A percentile compares a stretch with the other conserved stretches of the same genome.
Conservation (phyloP, 2,113 vertebrate genomes). For the Hipposideros armiger region DNA sequence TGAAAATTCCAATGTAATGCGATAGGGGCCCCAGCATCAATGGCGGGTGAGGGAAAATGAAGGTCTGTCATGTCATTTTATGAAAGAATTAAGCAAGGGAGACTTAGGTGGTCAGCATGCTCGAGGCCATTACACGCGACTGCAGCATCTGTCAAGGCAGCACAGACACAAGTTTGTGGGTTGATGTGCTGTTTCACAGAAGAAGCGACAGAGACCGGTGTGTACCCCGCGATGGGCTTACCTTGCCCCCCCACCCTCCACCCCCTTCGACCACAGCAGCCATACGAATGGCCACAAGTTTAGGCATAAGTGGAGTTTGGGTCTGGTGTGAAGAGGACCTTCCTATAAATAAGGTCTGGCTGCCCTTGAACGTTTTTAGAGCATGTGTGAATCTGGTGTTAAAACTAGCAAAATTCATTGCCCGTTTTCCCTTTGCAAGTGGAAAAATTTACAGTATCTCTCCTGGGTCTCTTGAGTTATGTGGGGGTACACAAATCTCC, state of each 20-base stretch:
- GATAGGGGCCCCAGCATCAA: neutral
- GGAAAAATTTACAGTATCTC: slow-evolving; percentile 50
- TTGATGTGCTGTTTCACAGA: neutral
- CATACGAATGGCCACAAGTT: neutral
- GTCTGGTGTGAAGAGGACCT: slow-evolving; percentile 22
- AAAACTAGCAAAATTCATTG: slow-evolving; percentile 63
- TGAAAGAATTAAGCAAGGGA: neutral
- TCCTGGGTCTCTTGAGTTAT: slow-evolving; percentile 38
- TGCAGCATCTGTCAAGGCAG: neutral
- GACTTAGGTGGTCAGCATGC: neutral
- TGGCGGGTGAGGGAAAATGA: neutral
- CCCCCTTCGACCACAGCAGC: neutral
- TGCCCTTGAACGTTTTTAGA: slow-evolving; percentile 34
- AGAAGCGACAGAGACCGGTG: no score
- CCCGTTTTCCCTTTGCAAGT: slow-evolving; percentile 31
- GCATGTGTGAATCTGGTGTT: slow-evolving; percentile 45
- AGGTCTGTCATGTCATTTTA: neutral
- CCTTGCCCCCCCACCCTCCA: no score
- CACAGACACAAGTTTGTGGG: neutral
- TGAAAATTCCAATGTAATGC: neutral
- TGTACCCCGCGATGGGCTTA: no score
- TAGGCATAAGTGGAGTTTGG: neutral
- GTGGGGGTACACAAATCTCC: slow-evolving; percentile 36
- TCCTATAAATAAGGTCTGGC: slow-evolving; percentile 40
- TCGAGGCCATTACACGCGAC: neutral